Percentiles rank a stretch among this genome's conserved stretches.
Conservation (phyloP, 2,888 invertebrate species). For the Mesorhabditis belari region DNA sequence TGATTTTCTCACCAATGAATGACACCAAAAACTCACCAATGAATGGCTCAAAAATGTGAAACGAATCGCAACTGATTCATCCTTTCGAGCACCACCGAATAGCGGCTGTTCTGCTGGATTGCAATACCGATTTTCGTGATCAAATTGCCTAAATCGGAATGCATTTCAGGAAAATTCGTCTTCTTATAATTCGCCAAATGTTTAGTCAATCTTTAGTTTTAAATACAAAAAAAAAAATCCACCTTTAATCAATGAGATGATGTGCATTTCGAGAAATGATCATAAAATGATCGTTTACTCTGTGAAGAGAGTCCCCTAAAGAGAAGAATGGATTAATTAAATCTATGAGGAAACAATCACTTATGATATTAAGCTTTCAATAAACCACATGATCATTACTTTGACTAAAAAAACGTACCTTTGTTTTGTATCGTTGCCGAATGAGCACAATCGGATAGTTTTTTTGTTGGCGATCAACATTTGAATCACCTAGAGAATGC, state of each 20-base stretch:
- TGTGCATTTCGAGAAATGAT: slow-evolving; percentile 68
- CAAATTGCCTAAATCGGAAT: slow-evolving; percentile 65
- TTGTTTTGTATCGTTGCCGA: slow-evolving; percentile 59
- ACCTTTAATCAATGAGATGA: slow-evolving; percentile 71
- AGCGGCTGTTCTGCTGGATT: slow-evolving; percentile 72
- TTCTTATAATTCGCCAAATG: no score
- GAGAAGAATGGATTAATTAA: slow-evolving; percentile 66
- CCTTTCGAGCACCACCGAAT: slow-evolving; percentile 87
- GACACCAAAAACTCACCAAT: slow-evolving; percentile 15
- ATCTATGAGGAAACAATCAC: no score
- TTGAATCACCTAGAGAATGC: slow-evolving; percentile 55
- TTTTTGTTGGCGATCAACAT: slow-evolving; percentile 51
- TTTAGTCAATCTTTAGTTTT: no score
- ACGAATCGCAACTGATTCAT: slow-evolving; percentile 90
- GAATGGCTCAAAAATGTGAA: slow-evolving; percentile 80
- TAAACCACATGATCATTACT: no score
- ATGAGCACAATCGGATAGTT: slow-evolving; percentile 49
- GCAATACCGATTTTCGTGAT: slow-evolving; percentile 69
- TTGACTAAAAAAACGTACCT: slow-evolving; percentile 56
- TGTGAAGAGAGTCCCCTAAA: slow-evolving; percentile 65
- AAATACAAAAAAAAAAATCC: no score
- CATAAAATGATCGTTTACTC: slow-evolving; percentile 75
- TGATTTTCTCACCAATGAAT: no score
- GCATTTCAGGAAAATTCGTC: no score
- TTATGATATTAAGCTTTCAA: no score